A percentile compares a stretch with the other conserved stretches of the same genome.
Conservation (phyloP, 2,888 invertebrate species). For the Dicyrtoma fusca region DNA sequence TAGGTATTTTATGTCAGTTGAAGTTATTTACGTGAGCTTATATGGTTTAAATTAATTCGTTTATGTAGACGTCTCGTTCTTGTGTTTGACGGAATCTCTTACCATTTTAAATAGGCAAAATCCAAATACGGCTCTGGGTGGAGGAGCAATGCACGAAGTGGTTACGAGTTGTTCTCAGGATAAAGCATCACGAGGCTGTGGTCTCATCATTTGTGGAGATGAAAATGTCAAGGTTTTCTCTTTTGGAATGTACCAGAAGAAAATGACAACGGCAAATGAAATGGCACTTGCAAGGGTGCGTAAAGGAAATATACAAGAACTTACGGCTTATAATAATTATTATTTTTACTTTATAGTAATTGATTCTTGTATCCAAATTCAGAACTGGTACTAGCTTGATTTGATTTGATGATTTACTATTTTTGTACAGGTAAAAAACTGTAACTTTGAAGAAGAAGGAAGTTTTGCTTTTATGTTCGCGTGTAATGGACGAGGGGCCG, state of each 20-base stretch:
- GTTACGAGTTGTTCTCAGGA: conserved; percentile 23
- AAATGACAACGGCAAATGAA: conserved; percentile 41
- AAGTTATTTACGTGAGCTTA: too few species aligned
- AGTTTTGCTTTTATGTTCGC: conserved; percentile 55
- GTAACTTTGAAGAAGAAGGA: conserved; percentile 36
- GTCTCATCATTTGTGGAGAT: conserved; percentile 46
- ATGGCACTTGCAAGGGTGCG: conserved; percentile 38
- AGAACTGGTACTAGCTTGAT: background rate
- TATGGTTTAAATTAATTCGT: too few species aligned
- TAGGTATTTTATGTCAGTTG: too few species aligned
- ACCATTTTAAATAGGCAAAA: conserved; percentile 37
- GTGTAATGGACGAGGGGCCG: conserved; percentile 49
- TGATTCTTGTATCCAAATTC: too few species aligned
- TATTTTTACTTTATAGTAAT: background rate
- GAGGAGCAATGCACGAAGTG: conserved; percentile 41
- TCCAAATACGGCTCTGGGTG: conserved; percentile 46
- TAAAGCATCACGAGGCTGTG: conserved; percentile 27
- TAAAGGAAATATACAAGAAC: too few species aligned
- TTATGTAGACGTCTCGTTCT: too few species aligned
- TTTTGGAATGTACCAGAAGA: conserved; percentile 39
- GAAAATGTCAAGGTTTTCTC: conserved; percentile 44
- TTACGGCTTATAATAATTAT: background rate
- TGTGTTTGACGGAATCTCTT: too few species aligned
- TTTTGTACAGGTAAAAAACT: conserved; percentile 38
- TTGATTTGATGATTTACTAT: background rate